phyloP scores from a whole-genome alignment of 2,797 vertebrate genomes.

The Pangasius sanitwongsei region DNA sequence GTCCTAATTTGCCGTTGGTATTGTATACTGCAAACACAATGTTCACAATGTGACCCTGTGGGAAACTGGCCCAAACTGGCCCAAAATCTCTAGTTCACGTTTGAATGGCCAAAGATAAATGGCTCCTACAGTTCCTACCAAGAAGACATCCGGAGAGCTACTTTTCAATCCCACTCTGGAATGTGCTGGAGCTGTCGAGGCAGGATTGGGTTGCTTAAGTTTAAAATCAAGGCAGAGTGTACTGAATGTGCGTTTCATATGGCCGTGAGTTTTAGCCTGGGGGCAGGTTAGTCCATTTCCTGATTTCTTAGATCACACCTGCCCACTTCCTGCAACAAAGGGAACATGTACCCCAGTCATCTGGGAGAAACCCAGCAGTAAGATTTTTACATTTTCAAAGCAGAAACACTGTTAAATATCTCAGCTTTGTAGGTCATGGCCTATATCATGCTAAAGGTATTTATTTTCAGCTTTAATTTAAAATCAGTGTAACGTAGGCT shows the following conservation, averaged over 20 bases:
- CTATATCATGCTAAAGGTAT: not conserved
- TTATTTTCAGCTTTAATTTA: not conserved
- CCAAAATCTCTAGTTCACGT: conserved; percentile 25
- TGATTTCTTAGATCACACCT: conserved; percentile 46
- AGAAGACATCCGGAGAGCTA: conserved; percentile 22
- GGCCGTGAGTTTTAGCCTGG: conserved; percentile 6
- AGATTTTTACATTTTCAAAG: not conserved
- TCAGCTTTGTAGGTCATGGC: not conserved
- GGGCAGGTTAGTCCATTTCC: conserved; percentile 49
- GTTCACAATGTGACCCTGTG: conserved; percentile 10
- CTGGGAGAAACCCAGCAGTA: not conserved
- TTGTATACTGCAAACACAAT: not conserved
- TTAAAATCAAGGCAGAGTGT: conserved; percentile 33
- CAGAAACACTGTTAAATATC: not conserved
- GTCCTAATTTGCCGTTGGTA: not conserved
- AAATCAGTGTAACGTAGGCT: not conserved
- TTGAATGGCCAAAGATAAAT: conserved; percentile 14
- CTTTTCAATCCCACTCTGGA: conserved; percentile 30
- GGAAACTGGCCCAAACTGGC: conserved; percentile 13
- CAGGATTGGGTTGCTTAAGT: conserved; percentile 50
- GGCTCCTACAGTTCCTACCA: conserved; percentile 7
- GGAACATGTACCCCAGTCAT: conserved; percentile 5
- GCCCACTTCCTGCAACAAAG: conserved; percentile 31
- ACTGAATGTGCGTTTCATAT: conserved; percentile 20
- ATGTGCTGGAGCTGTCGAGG: conserved; percentile 48